These are phyloP conservation scores for Pteruthius melanotis DNA, from an alignment of 2,113 vertebrate species.

Conservation along the genomic window DNA sequence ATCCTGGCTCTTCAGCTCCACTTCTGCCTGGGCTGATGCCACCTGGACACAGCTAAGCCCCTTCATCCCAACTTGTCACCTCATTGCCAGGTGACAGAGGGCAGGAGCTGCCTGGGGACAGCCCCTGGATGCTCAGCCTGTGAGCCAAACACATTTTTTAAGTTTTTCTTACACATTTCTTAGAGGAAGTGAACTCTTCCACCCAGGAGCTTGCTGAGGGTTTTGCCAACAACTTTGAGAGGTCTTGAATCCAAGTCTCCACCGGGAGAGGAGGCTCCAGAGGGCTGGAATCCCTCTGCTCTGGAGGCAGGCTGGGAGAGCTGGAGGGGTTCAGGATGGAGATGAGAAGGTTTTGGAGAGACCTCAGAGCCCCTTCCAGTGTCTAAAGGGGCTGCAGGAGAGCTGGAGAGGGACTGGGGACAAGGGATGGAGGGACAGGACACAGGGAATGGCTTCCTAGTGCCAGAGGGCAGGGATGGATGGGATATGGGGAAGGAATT, in stretches of 20 bases:
- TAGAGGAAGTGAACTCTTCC: not conserved
- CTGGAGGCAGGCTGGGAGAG: not conserved
- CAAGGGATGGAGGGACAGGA: not conserved
- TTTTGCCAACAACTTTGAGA: not conserved
- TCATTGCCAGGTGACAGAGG: too few species aligned
- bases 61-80: not conserved
- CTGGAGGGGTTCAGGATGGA: not conserved
- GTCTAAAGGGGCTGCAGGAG: not conserved
- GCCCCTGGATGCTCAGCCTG: not conserved
- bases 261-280: not conserved
- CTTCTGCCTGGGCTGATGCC: not conserved
- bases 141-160: not conserved
- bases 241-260: not conserved
- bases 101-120: too few species aligned
- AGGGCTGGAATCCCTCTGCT: not conserved
- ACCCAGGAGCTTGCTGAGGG: not conserved
- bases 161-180: not conserved
- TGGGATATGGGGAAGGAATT: not conserved
- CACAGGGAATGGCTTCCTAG: not conserved
- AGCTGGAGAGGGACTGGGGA: not conserved
- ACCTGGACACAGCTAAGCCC: not conserved
- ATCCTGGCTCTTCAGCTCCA: not conserved
- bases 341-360: not conserved
- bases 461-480: not conserved
- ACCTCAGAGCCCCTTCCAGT: not conserved